A percentile compares a stretch with the other conserved stretches of the same genome.
phyloP scores from a whole-genome alignment of 2,888 invertebrate species.

The Octodonta nipae region DNA sequence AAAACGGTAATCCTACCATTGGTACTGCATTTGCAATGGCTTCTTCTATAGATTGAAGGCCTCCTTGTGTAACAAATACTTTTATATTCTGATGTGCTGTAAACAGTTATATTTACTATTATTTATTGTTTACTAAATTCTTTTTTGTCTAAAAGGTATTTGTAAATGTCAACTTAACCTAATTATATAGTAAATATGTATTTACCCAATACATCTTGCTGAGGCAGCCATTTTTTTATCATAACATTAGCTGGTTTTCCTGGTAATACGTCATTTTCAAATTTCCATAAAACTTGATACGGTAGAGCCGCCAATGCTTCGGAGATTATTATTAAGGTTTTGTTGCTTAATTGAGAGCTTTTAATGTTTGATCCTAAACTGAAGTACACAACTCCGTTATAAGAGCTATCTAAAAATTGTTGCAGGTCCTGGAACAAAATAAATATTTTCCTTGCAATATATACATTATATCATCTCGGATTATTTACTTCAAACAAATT shows the following conservation, averaged over 20 bases:
- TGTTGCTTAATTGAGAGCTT: conserved; percentile 27
- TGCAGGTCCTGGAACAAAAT: conserved; percentile 31
- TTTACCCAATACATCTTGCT: conserved; percentile 36
- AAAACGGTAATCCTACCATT: conserved; percentile 24
- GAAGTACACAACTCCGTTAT: conserved; percentile 31
- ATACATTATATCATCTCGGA: no score
- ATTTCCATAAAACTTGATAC: conserved; percentile 36
- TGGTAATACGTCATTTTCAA: conserved; percentile 26
- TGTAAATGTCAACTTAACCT: no score
- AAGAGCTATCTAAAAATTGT: conserved; percentile 26
- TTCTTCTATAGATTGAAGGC: conserved; percentile 25
- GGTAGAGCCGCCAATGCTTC: conserved; percentile 30
- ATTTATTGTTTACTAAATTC: no score
- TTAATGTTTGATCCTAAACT: conserved; percentile 35
- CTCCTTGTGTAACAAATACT: conserved; percentile 23
- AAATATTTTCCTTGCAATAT: no score
- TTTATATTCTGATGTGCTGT: conserved; percentile 24
- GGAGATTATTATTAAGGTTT: conserved; percentile 25
- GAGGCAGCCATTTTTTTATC: conserved; percentile 36
- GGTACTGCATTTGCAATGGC: conserved; percentile 22
- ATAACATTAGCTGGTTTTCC: conserved; percentile 31
- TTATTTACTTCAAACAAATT: no score
- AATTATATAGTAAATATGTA: no score
- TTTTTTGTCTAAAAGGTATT: no score
- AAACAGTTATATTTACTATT: no score